These are phyloP conservation scores for Orientallactaga sibirica DNA, from an alignment of 2,797 vertebrate species.

Conservation along the genomic window DNA sequence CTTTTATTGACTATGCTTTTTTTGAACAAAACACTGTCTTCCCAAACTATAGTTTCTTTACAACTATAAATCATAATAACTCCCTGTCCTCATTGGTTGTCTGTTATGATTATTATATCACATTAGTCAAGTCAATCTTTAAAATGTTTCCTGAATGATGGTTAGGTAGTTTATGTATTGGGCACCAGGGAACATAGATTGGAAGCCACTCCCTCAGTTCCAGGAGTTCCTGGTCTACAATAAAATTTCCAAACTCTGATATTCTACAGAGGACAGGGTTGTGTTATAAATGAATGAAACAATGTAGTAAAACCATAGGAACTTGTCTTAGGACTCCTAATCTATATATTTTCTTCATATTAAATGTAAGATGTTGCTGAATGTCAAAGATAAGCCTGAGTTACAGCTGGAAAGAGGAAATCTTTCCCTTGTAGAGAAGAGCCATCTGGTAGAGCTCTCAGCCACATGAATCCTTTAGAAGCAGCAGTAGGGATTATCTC, in stretches of 20 bases:
- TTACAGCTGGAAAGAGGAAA: constrained; percentile 60
- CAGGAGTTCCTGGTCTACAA: background rate
- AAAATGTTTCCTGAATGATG: constrained; percentile 22
- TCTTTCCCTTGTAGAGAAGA: constrained; percentile 51
- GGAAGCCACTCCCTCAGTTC: background rate
- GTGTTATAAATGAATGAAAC: background rate
- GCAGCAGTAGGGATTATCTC: constrained; percentile 16
- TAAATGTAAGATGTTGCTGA: constrained; percentile 32
- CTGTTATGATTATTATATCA: background rate
- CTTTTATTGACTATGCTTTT: background rate
- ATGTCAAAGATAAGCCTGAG: constrained; percentile 66
- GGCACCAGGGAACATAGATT: background rate
- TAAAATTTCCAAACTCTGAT: background rate
- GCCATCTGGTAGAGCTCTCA: constrained; percentile 69
- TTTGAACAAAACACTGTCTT: background rate
- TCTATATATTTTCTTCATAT: constrained; percentile 12
- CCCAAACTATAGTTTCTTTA: background rate
- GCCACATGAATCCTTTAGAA: constrained; percentile 58
- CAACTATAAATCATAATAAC: background rate
- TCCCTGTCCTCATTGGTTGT: background rate
- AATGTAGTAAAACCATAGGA: background rate
- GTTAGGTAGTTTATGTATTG: background rate
- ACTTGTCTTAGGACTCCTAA: constrained; percentile 4
- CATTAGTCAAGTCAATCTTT: background rate
- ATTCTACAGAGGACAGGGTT: background rate